Conservation (phyloP, 2,797 vertebrate genomes). For the Sylvia borin region DNA sequence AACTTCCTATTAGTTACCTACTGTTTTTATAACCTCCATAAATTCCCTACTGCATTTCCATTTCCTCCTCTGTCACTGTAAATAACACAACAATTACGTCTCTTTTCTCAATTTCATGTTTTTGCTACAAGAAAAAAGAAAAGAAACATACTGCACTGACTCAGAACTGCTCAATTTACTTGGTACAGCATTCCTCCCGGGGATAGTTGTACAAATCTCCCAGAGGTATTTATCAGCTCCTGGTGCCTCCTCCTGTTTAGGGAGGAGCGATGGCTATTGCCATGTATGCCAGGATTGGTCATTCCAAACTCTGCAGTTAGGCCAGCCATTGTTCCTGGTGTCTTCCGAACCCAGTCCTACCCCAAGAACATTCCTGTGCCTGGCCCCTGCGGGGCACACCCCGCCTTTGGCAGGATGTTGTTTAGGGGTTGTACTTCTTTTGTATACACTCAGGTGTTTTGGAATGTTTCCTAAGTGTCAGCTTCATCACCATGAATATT, state of each 20-base stretch:
- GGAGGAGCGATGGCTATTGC: neutral
- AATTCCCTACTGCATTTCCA: neutral
- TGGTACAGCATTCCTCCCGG: neutral
- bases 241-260: neutral
- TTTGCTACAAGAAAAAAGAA: neutral
- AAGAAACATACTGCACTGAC: neutral
- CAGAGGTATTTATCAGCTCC: neutral
- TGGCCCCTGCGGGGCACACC: neutral
- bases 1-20: neutral
- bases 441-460: fast-evolving
- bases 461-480: neutral
- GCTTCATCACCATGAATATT: neutral
- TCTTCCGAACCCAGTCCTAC: neutral
- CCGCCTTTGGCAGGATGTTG: neutral
- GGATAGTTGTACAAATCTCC: neutral
- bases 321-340: neutral
- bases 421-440: neutral
- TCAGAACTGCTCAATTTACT: neutral
- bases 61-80: neutral
- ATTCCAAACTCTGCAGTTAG: neutral
- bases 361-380: neutral
- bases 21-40: neutral
- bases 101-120: neutral
- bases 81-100: neutral
- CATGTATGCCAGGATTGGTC: fast-evolving